Percentiles rank a stretch among this genome's conserved stretches.
Conservation (phyloP, 2,113 vertebrate species). For the Raja brachyura region DNA sequence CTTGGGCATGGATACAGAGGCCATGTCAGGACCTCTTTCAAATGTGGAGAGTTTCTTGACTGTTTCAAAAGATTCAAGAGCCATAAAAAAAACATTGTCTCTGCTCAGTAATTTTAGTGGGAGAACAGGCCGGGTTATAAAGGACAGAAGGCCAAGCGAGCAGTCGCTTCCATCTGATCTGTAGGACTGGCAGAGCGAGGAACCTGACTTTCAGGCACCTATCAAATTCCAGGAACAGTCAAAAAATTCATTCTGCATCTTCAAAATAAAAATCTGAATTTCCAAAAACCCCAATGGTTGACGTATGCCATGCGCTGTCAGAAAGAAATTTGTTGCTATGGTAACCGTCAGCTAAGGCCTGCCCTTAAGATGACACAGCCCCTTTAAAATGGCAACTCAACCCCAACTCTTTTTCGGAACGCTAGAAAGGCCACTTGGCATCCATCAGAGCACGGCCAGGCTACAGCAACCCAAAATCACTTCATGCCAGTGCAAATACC, state of each 20-base stretch:
- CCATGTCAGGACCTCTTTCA: not conserved
- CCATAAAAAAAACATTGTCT: not conserved
- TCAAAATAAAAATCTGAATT: not conserved
- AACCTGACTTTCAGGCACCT: not conserved
- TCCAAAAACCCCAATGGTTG: not conserved
- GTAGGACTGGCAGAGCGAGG: not conserved
- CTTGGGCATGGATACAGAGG: too few relatives aligned
- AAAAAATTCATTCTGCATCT: conserved; percentile 7
- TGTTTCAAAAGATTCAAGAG: not conserved
- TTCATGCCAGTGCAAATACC: not conserved
- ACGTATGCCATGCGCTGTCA: not conserved
- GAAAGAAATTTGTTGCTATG: not conserved
- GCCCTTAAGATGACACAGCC: conserved; percentile 14
- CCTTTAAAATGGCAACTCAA: conserved; percentile 27
- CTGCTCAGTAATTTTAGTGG: not conserved
- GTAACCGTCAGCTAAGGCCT: not conserved
- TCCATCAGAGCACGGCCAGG: too few relatives aligned
- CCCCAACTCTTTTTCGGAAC: conserved; percentile 7
- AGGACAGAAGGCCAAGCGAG: not conserved
- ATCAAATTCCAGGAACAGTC: not conserved
- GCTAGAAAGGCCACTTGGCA: not conserved
- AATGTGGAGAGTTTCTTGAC: not conserved
- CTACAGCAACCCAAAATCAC: not conserved
- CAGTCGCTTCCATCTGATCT: not conserved
- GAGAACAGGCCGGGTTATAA: not conserved